phyloP scores from a whole-genome alignment of 2,113 vertebrate genomes.

The Coturnix japonica region DNA sequence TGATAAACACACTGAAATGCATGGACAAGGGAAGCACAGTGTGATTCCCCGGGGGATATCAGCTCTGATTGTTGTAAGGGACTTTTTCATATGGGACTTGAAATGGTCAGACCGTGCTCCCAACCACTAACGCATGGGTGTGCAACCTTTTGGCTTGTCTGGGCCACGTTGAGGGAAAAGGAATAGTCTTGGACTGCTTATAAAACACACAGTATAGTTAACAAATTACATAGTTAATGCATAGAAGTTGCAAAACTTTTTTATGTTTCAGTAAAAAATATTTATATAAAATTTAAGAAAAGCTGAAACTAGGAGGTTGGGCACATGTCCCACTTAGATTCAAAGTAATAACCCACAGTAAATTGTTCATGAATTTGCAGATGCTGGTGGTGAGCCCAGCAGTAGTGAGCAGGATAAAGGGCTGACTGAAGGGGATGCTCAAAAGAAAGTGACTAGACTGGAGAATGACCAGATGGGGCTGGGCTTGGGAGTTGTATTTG shows the following conservation, averaged over 20 bases:
- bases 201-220: background rate
- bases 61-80: constrained; percentile 39
- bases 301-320: background rate
- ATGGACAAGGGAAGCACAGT: background rate
- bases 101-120: background rate
- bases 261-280: no score
- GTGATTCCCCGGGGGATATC: background rate
- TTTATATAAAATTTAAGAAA: no score
- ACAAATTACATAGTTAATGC: background rate
- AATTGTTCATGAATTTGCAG: background rate
- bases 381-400: background rate
- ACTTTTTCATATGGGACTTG: constrained; percentile 24
- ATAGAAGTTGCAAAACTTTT: background rate
- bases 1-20: background rate
- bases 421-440: background rate
- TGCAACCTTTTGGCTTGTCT: background rate
- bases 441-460: background rate
- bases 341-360: background rate
- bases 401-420: background rate
- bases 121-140: background rate
- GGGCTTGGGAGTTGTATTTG: background rate
- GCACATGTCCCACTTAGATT: background rate
- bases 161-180: background rate
- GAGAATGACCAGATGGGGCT: background rate
- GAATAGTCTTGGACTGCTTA: background rate